A percentile compares a stretch with the other conserved stretches of the same genome.
phyloP scores from a whole-genome alignment of 2,113 vertebrate genomes.

The Spheniscus mendiculus region DNA sequence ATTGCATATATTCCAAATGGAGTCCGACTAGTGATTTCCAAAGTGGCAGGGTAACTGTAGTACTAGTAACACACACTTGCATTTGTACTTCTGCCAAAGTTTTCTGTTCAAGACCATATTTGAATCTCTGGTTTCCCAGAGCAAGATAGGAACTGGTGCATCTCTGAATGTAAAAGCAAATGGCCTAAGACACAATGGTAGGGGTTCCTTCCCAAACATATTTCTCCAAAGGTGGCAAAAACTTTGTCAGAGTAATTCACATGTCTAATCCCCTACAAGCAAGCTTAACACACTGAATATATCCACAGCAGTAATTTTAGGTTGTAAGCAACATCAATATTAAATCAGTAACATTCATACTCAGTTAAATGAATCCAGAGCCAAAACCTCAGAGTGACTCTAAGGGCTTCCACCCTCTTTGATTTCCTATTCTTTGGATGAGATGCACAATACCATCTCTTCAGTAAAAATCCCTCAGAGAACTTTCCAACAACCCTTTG shows the following conservation, averaged over 20 bases:
- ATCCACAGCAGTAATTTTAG: background rate
- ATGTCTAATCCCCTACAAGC: background rate
- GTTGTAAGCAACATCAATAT: background rate
- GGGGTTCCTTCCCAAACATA: background rate
- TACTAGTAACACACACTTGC: background rate
- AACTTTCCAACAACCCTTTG: background rate
- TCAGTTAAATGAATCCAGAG: constrained; percentile 5
- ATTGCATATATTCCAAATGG: constrained; percentile 54
- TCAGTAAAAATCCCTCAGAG: constrained; percentile 35
- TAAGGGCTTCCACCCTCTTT: background rate
- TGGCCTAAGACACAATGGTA: background rate
- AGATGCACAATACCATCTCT: background rate
- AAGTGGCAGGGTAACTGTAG: background rate
- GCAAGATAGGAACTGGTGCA: background rate
- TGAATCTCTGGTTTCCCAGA: background rate
- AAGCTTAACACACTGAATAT: background rate
- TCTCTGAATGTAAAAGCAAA: background rate
- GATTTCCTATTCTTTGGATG: constrained; percentile 10
- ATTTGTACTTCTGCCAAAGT: background rate
- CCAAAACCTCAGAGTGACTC: constrained; percentile 44
- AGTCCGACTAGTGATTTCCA: constrained; percentile 38
- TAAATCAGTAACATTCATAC: background rate
- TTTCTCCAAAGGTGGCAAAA: background rate
- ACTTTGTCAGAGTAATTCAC: background rate
- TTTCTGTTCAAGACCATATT: background rate